A percentile compares a stretch with the other conserved stretches of the same genome.
Evolutionary conservation across 1,140 invertebrate species (phyloP).

Genomic region (Cydia pomonella): DNA sequence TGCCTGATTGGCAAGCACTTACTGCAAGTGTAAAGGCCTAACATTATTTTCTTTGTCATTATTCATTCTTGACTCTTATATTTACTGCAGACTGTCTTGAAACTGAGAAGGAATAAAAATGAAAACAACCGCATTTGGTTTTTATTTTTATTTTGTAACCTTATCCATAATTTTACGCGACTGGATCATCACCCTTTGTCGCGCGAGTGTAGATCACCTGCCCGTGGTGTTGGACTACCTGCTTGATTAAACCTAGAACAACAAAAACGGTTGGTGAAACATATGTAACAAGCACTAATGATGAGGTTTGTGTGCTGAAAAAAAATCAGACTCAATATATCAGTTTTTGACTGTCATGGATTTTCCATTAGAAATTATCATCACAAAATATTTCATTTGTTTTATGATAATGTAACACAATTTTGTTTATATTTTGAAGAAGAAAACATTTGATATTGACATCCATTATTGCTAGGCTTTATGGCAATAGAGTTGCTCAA

Average conservation of each 20-base stretch:
- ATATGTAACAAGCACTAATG: slow-evolving; percentile 21
- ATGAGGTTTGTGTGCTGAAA: slow-evolving; percentile 27
- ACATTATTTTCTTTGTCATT: too few species aligned
- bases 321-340: slow-evolving; percentile 83
- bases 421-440: neutral
- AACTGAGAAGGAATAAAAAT: slow-evolving; percentile 44
- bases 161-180: slow-evolving; percentile 75
- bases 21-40: too few species aligned
- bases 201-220: slow-evolving; percentile 99
- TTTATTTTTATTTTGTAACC: slow-evolving; percentile 55
- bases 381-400: slow-evolving; percentile 47
- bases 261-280: slow-evolving; percentile 47
- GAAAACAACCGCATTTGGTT: slow-evolving; percentile 43
- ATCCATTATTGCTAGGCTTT: too few species aligned
- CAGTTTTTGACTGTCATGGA: slow-evolving; percentile 79
- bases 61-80: too few species aligned
- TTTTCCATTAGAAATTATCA: slow-evolving; percentile 65
- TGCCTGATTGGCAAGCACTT: too few species aligned
- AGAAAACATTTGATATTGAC: neutral
- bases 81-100: too few species aligned
- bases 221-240: slow-evolving; percentile 98
- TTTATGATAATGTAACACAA: neutral
- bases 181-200: slow-evolving; percentile 94
- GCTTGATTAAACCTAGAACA: slow-evolving; percentile 94
- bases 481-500: too few species aligned